A percentile compares a stretch with the other conserved stretches of the same genome.
phyloP scores from a whole-genome alignment of 1,140 invertebrate genomes.

The Mya arenaria region DNA sequence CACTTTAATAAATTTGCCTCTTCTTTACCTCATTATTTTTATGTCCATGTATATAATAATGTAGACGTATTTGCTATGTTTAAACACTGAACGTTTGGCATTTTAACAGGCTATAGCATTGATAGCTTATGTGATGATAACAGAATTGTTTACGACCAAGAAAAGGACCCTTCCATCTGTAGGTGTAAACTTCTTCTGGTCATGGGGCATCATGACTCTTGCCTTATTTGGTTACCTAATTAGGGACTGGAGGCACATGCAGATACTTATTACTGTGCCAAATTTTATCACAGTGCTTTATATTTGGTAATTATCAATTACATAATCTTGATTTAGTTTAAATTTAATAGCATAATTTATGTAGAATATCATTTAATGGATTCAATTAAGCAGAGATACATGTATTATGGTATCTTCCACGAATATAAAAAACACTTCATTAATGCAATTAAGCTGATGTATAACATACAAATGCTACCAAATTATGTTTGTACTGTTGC shows the following conservation, averaged over 20 bases:
- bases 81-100: too few relatives aligned
- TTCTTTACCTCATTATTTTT: too few relatives aligned
- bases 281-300: slow-evolving; percentile 80
- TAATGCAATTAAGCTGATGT: too few relatives aligned
- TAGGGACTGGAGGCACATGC: slow-evolving; percentile 82
- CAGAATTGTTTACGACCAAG: slow-evolving; percentile 83
- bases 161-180: slow-evolving; percentile 82
- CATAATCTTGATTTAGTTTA: neutral
- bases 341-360: neutral
- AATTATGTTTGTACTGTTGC: too few relatives aligned
- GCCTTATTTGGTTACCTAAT: slow-evolving; percentile 80
- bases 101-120: slow-evolving; percentile 77
- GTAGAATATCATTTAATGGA: too few relatives aligned
- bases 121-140: slow-evolving; percentile 75
- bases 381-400: too few relatives aligned
- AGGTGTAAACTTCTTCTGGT: slow-evolving; percentile 79
- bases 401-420: too few relatives aligned
- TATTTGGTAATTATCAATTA: slow-evolving; percentile 79
- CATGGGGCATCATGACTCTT: slow-evolving; percentile 79
- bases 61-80: too few relatives aligned
- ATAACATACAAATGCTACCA: too few relatives aligned
- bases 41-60: too few relatives aligned
- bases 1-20: too few relatives aligned
- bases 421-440: too few relatives aligned
- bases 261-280: slow-evolving; percentile 81